Conservation (phyloP, 1,140 invertebrate species). For the Drosophila setifemur region DNA sequence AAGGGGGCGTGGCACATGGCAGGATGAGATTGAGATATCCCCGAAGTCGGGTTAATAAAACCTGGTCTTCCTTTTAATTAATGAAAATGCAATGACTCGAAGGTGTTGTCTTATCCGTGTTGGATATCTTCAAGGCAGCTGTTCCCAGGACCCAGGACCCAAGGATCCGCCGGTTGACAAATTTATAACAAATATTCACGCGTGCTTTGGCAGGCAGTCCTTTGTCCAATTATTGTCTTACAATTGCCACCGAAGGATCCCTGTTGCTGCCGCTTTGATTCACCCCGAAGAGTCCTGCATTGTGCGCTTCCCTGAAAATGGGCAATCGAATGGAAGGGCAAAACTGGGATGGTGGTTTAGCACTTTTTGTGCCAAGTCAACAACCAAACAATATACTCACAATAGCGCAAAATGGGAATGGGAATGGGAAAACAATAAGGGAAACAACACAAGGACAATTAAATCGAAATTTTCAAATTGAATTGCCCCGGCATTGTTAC, state of each 20-base stretch:
- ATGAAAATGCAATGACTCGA: slow-evolving; percentile 76
- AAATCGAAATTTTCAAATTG: slow-evolving; percentile 70
- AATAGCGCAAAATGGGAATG: slow-evolving; percentile 10
- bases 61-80: slow-evolving; percentile 62
- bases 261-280: slow-evolving; percentile 49
- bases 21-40: slow-evolving; percentile 33
- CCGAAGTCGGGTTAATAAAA: slow-evolving; percentile 58
- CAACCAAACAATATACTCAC: slow-evolving; percentile 28
- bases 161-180: slow-evolving; percentile 52
- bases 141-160: too few relatives aligned
- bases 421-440: slow-evolving; percentile 23
- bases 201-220: slow-evolving; percentile 71
- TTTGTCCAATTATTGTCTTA: slow-evolving; percentile 74
- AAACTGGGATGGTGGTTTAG: slow-evolving; percentile 43
- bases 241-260: slow-evolving; percentile 65
- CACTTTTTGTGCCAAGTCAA: slow-evolving; percentile 70
- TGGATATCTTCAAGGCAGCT: slow-evolving; percentile 39
- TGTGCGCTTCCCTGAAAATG: slow-evolving; percentile 57
- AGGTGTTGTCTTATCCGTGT: slow-evolving; percentile 54
- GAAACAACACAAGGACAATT: slow-evolving; percentile 68
- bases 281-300: slow-evolving; percentile 43
- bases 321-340: slow-evolving; percentile 21
- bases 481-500: slow-evolving; percentile 33
- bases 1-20: slow-evolving; percentile 45
- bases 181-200: slow-evolving; percentile 81